Base-by-base conservation (phyloP, 1,140 invertebrate species). In the Drosophila ficusphila region DNA sequence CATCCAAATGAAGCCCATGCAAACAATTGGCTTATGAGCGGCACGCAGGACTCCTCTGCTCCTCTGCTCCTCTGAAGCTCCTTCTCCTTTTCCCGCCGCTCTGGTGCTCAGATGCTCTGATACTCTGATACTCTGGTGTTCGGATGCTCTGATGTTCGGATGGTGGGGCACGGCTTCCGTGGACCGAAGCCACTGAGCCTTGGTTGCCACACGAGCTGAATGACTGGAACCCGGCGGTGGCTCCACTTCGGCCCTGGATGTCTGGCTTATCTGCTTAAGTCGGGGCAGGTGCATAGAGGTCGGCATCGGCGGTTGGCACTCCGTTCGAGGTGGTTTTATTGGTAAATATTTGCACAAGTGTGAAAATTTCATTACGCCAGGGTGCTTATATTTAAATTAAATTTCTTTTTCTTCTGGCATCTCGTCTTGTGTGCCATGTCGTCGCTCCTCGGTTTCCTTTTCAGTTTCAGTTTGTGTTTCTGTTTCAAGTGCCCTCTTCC, bases 341-440 rank as follows among this genome's bases (percentile, higher is more conserved):
- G 78, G 79, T 83, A 90, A 90, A 90, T 90, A 90, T 90, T 90
- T 90, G 82, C 88, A 90, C 88, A 90, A 90, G 88, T 90, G 88
- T 89, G 88, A 90, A 90, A 90, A 90, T 90, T 90, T 90, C 88
- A 90, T 90, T 90, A 90, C 82, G 76, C 76, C 69, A 61, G 79
- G 81, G 62, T 90, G 83, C 88, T 85, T 90, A 89, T 90, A 90
- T 90, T 90, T 90, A 90, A 90, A 90, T 90, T 88, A 90, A 86
- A 82, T 90, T 90, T 90, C 76, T 88, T 76, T 67, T 72, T 53
- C 68, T 70, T 56, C 57, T 69, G 72, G 47, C 60, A 48, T 56
- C 38, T 65, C 60, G 34, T 64, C 44, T 56, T 47, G 56, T 51
- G 68, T 21, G 62, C 25, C 47, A 12, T 42, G 8, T 6, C 39